Base-by-base conservation (phyloP, 2,888 invertebrate species). In the Cabera pusaria region DNA sequence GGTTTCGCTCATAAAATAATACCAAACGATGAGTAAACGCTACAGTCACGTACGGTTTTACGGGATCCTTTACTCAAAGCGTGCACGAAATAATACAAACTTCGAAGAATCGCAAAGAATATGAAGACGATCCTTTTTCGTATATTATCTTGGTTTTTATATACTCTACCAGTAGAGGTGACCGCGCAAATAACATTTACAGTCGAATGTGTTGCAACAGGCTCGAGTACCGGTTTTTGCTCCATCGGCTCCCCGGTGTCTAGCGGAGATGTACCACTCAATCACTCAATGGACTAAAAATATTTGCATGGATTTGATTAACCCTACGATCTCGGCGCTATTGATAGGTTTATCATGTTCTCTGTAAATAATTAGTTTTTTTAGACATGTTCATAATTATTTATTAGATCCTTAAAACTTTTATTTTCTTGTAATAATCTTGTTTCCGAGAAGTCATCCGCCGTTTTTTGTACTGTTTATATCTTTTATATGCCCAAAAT, bases 241-340 rank as follows among this genome's bases (percentile, higher is more conserved):
- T 52, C 63, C 61, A 53, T 63, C 64, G 86, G 87, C 87, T 86
- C 87, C 87, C 54, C 67, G 59, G 44, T 67, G 87, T 87, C 87
- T 87, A 69, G 77, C 72, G 54, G 63, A 64, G 65, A 65, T 66
- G 62, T 59, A 54, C 59, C 67, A 67, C 54, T 57, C 67, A 67
- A 54, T 57, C 68, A 67, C 59, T 78, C 74, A 82, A 80, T 77
- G 72, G 70, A 67, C 69, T 72, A 66, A 69, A 72, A 73, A 73
- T 63, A 64, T 65, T 71, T 68, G 67, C 70, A 60, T 72, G 58
- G 63, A 72, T 75, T 75, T 68, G 67, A 76, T 81, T 73, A 73
- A 64, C 64, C 65, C 58, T 42, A 46, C 56, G 60, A 53, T 58
- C 56, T 64, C 52, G 49, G 44, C 42, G 23, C 31, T 40, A 21